A percentile compares a stretch with the other conserved stretches of the same genome.
phyloP scores from a whole-genome alignment of 2,797 vertebrate genomes.

The Lepilemur septentrionalis region DNA sequence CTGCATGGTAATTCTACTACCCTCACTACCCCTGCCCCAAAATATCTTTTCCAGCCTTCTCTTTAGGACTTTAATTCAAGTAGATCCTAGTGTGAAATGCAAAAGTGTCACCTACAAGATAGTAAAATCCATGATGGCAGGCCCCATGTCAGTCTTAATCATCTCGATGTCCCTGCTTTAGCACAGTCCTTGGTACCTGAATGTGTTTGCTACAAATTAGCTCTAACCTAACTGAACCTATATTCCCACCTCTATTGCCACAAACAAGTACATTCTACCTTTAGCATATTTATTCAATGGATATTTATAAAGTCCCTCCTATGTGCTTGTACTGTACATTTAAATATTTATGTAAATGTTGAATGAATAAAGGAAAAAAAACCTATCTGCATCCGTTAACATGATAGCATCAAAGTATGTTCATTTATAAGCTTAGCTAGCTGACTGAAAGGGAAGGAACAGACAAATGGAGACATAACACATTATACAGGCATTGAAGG shows the following conservation, averaged over 20 bases:
- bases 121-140: background rate
- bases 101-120: background rate
- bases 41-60: background rate
- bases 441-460: background rate
- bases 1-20: background rate
- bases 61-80: background rate
- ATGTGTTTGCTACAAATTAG: slow-evolving; percentile 1
- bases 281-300: background rate
- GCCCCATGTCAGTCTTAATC: background rate
- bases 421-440: background rate
- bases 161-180: background rate
- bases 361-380: background rate
- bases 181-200: background rate
- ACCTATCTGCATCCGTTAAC: background rate
- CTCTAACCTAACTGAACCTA: background rate
- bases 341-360: background rate
- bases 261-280: background rate
- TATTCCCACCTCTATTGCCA: background rate
- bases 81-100: background rate
- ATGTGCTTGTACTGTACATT: background rate
- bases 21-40: background rate
- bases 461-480: background rate
- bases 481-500: background rate
- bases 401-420: background rate
- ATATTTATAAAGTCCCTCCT: background rate